phyloP scores from a whole-genome alignment of 2,113 vertebrate genomes.

The Toxotes jaculatrix region DNA sequence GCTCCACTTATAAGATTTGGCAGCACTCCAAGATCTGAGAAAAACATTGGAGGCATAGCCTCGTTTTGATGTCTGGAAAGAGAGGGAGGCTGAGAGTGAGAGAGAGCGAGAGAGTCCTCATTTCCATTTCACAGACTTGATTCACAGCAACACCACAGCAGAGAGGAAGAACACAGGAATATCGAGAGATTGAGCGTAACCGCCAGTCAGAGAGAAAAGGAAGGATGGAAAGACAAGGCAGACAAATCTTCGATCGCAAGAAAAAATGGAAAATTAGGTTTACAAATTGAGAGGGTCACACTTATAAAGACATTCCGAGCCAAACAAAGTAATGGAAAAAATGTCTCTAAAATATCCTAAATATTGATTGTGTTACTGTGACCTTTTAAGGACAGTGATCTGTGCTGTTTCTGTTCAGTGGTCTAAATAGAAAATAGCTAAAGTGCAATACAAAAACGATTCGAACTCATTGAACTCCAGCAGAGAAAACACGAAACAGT shows the following conservation, averaged over 20 bases:
- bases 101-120: slow-evolving; percentile 71
- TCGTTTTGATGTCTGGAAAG: slow-evolving; percentile 87
- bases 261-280: slow-evolving; percentile 54
- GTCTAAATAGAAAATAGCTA: slow-evolving; percentile 19
- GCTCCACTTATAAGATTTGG: slow-evolving; percentile 86
- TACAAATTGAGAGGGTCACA: slow-evolving; percentile 51
- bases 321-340: background rate
- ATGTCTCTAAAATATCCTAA: slow-evolving; percentile 13
- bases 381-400: slow-evolving; percentile 5
- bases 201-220: slow-evolving; percentile 72
- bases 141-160: slow-evolving; percentile 65
- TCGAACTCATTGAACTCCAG: slow-evolving; percentile 39
- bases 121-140: slow-evolving; percentile 82
- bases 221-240: slow-evolving; percentile 42
- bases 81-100: slow-evolving; percentile 71
- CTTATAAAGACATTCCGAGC: slow-evolving; percentile 39
- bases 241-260: slow-evolving; percentile 24
- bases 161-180: slow-evolving; percentile 61
- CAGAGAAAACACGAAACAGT: slow-evolving; percentile 39
- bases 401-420: background rate
- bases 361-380: slow-evolving; percentile 25
- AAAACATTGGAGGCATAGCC: slow-evolving; percentile 86
- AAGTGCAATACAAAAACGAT: slow-evolving; percentile 8
- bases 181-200: slow-evolving; percentile 57
- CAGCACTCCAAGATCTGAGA: slow-evolving; percentile 87